A percentile compares a stretch with the other conserved stretches of the same genome.
These are phyloP conservation scores for Orbicella faveolata DNA, from an alignment of 64 coral and sea anemone species.

Conservation along the genomic window DNA sequence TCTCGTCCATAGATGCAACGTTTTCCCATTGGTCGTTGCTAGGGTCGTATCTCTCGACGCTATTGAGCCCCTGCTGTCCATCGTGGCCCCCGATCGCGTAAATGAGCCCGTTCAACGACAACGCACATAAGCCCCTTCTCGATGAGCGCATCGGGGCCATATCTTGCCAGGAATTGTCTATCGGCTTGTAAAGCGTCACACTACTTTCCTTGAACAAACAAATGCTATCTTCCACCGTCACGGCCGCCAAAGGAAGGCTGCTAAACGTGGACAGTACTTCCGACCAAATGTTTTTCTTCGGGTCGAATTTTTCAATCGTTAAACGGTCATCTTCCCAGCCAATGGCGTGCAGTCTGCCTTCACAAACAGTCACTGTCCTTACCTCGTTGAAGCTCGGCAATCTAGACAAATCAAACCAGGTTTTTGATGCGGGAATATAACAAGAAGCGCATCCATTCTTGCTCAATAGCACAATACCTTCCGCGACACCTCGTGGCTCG, in stretches of 20 bases:
- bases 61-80: constrained; percentile 22
- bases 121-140: constrained; percentile 12
- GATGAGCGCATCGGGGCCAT: neutral
- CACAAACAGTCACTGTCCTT: constrained; percentile 17
- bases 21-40: neutral
- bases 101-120: neutral
- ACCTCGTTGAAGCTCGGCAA: constrained; percentile 14
- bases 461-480: constrained; percentile 26
- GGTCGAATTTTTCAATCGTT: constrained; percentile 37
- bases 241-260: neutral
- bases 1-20: constrained; percentile 11
- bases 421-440: neutral
- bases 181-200: constrained; percentile 10
- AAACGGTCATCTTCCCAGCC: constrained; percentile 34
- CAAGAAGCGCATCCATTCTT: constrained; percentile 11
- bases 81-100: constrained; percentile 34
- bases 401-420: constrained; percentile 27
- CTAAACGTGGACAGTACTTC: neutral
- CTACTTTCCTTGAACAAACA: constrained; percentile 7
- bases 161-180: neutral
- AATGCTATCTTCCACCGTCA: neutral
- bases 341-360: neutral
- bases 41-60: constrained; percentile 31
- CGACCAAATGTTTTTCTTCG: neutral
- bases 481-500: constrained; percentile 44